Conservation (phyloP, 2,113 vertebrate genomes). For the Pteruthius melanotis region DNA sequence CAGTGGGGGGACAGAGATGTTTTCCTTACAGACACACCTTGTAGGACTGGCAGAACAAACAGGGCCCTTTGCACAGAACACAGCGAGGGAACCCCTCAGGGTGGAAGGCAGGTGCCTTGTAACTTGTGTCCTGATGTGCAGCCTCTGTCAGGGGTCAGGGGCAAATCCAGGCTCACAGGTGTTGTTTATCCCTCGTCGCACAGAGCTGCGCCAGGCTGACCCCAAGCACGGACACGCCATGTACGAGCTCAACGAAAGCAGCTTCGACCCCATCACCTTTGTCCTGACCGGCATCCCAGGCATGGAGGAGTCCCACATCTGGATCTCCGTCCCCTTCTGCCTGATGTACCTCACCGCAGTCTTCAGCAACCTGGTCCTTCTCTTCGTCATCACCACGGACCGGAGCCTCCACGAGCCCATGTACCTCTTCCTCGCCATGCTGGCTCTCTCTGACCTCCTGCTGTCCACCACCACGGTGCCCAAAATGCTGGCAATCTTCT, state of each 20-base stretch:
- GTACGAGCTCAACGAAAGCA: constrained; percentile 40
- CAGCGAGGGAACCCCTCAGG: accelerated
- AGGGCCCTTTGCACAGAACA: neutral
- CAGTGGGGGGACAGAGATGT: neutral
- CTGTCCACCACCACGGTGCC: constrained; percentile 64
- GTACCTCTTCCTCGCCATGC: constrained; percentile 65
- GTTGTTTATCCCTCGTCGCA: accelerated
- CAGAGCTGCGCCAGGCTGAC: neutral
- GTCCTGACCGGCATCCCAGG: constrained; percentile 62
- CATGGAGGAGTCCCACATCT: constrained; percentile 64
- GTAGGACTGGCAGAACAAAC: neutral
- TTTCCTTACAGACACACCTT: neutral
- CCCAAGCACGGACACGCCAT: neutral
- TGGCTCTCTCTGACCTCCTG: constrained; percentile 49
- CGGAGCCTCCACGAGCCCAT: constrained; percentile 63
- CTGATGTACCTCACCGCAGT: constrained; percentile 42
- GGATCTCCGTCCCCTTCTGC: constrained; percentile 69
- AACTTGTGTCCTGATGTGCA: accelerated
- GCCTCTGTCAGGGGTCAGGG: accelerated
- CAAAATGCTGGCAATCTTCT: constrained; percentile 68
- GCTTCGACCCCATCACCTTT: constrained; percentile 60
- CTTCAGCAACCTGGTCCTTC: neutral
- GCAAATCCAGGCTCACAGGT: neutral
- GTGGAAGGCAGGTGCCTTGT: neutral
- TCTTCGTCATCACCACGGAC: constrained; percentile 21